A percentile compares a stretch with the other conserved stretches of the same genome.
These are phyloP conservation scores for Drosophila mimetica DNA, from an alignment of 2,888 invertebrate species.

Conservation along the genomic window DNA sequence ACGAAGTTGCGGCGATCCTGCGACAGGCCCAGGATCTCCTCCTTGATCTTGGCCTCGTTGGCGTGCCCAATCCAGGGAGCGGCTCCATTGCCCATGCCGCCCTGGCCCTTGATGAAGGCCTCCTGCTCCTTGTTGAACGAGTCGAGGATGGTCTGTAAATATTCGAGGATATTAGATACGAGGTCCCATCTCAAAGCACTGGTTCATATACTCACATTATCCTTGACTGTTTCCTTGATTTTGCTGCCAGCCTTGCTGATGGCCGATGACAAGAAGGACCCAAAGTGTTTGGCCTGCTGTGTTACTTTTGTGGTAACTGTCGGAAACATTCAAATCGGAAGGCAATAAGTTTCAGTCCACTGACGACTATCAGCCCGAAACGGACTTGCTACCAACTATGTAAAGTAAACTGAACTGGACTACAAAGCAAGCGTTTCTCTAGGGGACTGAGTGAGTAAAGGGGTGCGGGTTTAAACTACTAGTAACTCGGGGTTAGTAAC, in stretches of 20 bases:
- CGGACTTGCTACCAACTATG: slow-evolving; percentile 37
- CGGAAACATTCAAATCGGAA: slow-evolving; percentile 35
- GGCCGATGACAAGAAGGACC: slow-evolving; percentile 96
- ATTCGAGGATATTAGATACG: neutral
- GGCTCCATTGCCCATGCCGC: slow-evolving; percentile 89
- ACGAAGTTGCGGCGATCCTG: slow-evolving; percentile 99
- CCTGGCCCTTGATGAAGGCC: slow-evolving; percentile 96
- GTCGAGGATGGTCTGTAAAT: slow-evolving; percentile 93
- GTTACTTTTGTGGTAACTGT: slow-evolving; percentile 94
- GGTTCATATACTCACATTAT: slow-evolving; percentile 90
- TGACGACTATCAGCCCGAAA: slow-evolving; percentile 16
- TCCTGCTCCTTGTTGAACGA: slow-evolving; percentile 99
- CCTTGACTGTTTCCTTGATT: slow-evolving; percentile 98
- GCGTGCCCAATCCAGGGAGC: slow-evolving; percentile 97
- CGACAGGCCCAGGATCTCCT: slow-evolving; percentile 97
- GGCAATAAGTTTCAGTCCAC: slow-evolving; percentile 19
- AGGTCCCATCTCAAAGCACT: neutral
- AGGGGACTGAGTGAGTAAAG: slow-evolving; percentile 4
- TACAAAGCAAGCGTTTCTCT: slow-evolving; percentile 58
- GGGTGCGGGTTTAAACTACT: slow-evolving; percentile 13
- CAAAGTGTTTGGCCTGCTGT: slow-evolving; percentile 95
- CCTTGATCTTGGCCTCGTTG: slow-evolving; percentile 96
- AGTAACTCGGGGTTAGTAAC: slow-evolving; percentile 67
- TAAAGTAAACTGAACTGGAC: slow-evolving; percentile 39
- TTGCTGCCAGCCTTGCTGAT: slow-evolving; percentile 98